Evolutionary conservation across 2,888 invertebrate genomes (phyloP), one percentile per base, ranked within the genome.

Genomic region (Eucriotettix oculatus): DNA sequence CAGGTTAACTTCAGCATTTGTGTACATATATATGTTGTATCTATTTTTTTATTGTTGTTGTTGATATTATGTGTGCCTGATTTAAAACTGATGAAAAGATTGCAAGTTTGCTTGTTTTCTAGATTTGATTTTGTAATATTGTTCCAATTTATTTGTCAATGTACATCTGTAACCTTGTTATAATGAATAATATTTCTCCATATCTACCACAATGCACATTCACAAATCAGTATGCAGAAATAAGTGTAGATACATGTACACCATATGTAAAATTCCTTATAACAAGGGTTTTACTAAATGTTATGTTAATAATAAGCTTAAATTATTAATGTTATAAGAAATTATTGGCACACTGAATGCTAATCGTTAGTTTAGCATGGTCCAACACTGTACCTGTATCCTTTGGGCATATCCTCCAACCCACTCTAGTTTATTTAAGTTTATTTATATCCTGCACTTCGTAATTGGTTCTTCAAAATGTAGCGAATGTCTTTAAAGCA

Each of bases 351-450:
- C 61, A 61, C 61, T 61, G 53, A 53, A 60, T 52, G 54, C 54
- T 57, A 58, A 61, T 58, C 62, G 60, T 60, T 62, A 58, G 59
- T 69, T 72, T 72, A 74, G 78, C 78, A 78, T 78, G 77, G 75
- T 75, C 73, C 74, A 74, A 72, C 65, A 63, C 60, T 58, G 60
- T 64, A 66, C 66, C 66, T 66, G 65, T 68, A 61, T 59, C 65
- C 65, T 66, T 65, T 74, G 77, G 78, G 78, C 76, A 73, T 62
- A 63, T 77, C 78, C 79, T 79, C 79, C 79, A 79, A 79, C 78
- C 78, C 67, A 68, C 77, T 75, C 75, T 74, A 58, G 62, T 62
- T 58, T 54, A 54, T 63, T 58, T 43, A 11, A 56, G 55, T 53
- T 58, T 54, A 42, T 53, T 16, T 16, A 14, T 9, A n/a, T 61